Conservation (phyloP, 2,888 invertebrate species). For the Dyspetes luteomarginatus region DNA sequence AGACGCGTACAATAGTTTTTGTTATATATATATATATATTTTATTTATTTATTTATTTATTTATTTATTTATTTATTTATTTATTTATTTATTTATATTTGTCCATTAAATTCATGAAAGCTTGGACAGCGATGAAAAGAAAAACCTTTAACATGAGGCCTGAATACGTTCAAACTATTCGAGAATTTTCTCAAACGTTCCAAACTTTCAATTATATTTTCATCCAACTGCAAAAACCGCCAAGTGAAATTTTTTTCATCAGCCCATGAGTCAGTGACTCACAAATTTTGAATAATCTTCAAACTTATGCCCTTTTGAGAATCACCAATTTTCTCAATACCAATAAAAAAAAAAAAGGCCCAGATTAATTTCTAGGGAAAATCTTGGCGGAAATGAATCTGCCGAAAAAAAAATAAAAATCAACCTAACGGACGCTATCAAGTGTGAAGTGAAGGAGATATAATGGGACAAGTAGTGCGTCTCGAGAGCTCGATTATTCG, state of each 20-base stretch:
- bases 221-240: neutral
- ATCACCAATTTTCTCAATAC: too few species aligned
- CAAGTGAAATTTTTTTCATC: too few species aligned
- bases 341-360: too few species aligned
- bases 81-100: neutral
- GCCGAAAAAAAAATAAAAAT: neutral
- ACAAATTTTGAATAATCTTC: too few species aligned
- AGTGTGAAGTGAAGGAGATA: neutral
- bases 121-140: slow-evolving; percentile 5
- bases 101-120: neutral
- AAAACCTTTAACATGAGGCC: neutral
- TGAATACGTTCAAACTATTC: slow-evolving; percentile 8
- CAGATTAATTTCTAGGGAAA: too few species aligned
- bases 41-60: neutral
- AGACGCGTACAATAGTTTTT: too few species aligned
- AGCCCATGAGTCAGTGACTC: too few species aligned
- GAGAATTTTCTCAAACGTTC: neutral
- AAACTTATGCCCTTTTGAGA: too few species aligned
- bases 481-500: slow-evolving; percentile 13
- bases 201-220: slow-evolving; percentile 18
- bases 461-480: neutral
- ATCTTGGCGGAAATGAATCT: neutral
- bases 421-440: neutral
- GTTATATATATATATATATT: neutral
- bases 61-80: neutral